phyloP scores from a whole-genome alignment of 2,113 vertebrate species.

The Paradoxurus hermaphroditus region DNA sequence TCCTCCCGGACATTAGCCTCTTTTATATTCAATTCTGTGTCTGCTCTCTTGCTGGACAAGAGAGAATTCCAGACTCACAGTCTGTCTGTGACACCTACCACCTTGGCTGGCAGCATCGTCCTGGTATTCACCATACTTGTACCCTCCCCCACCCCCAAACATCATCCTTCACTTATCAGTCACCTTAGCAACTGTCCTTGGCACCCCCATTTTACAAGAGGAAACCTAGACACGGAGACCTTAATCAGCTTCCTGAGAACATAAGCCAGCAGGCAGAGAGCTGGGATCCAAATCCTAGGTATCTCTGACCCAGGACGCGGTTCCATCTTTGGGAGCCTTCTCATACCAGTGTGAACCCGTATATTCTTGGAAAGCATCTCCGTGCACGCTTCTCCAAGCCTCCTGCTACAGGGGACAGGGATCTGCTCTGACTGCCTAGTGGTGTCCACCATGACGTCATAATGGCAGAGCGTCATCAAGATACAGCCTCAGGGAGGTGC shows the following conservation, averaged over 20 bases:
- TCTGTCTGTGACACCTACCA: no score
- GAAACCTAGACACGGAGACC: rapidly evolving
- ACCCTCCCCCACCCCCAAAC: not conserved
- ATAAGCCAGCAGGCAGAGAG: rapidly evolving
- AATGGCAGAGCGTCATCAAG: rapidly evolving
- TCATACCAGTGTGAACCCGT: rapidly evolving
- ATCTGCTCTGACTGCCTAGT: rapidly evolving
- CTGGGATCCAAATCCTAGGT: rapidly evolving
- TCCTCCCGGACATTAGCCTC: no score
- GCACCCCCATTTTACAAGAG: rapidly evolving
- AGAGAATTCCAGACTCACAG: no score
- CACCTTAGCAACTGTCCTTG: not conserved
- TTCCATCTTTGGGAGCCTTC: rapidly evolving
- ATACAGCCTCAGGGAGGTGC: no score
- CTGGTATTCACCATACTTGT: rapidly evolving
- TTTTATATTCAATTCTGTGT: no score
- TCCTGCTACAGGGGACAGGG: rapidly evolving
- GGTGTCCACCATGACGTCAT: rapidly evolving
- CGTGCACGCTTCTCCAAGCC: rapidly evolving
- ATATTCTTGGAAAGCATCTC: rapidly evolving
- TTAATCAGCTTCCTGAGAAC: rapidly evolving
- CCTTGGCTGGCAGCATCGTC: rapidly evolving
- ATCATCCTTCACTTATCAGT: rapidly evolving
- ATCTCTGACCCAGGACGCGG: rapidly evolving
- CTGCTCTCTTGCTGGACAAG: no score